These are phyloP conservation scores for Crocuta crocuta DNA, from an alignment of 2,113 vertebrate genomes.

Conservation along the genomic window DNA sequence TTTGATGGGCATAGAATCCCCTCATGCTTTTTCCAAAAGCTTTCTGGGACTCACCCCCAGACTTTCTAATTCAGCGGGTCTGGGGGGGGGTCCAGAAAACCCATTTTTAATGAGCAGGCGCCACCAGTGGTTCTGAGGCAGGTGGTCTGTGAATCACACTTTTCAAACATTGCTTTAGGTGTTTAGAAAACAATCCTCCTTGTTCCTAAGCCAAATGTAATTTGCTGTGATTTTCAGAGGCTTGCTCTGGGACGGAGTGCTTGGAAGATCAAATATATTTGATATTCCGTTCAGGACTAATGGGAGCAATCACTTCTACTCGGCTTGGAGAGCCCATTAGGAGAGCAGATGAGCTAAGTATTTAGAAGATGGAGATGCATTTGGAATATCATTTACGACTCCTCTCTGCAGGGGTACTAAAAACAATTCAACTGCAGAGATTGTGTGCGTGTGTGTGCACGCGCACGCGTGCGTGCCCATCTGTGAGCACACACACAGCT, in stretches of 20 bases:
- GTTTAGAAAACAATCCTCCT: slow-evolving; percentile 32
- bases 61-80: background rate
- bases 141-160: background rate
- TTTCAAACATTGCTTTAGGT: background rate
- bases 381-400: background rate
- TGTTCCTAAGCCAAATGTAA: background rate
- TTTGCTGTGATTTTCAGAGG: slow-evolving; percentile 61
- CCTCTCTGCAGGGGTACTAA: background rate
- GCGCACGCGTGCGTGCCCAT: too few species aligned
- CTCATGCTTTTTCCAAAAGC: background rate
- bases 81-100: background rate
- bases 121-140: background rate
- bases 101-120: background rate
- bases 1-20: background rate
- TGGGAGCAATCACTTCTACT: slow-evolving; percentile 59
- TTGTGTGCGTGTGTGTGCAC: background rate
- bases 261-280: slow-evolving; percentile 56
- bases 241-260: background rate
- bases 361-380: background rate
- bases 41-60: background rate
- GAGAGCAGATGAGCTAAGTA: slow-evolving; percentile 23
- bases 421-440: background rate
- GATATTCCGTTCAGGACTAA: slow-evolving; percentile 52
- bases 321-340: slow-evolving; percentile 29
- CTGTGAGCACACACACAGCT: background rate